Conservation (phyloP, 2,113 vertebrate genomes). For the Colinus virginianus region DNA sequence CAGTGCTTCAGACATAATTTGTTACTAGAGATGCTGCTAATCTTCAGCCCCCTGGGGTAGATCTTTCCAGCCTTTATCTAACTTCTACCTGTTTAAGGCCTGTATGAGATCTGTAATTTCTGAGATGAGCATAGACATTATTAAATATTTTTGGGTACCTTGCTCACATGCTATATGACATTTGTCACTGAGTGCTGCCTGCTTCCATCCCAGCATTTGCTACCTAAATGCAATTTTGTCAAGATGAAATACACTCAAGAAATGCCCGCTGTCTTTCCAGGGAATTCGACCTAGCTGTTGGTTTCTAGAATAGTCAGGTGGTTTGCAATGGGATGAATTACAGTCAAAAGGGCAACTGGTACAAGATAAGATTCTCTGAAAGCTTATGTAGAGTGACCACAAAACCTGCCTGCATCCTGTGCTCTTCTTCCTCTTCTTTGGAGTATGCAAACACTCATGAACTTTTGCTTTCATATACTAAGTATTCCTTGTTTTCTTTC, state of each 20-base stretch:
- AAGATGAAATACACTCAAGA: not conserved
- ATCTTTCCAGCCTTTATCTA: not conserved
- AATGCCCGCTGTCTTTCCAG: not conserved
- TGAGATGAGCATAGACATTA: not conserved
- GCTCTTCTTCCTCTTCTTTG: not conserved
- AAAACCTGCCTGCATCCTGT: not conserved
- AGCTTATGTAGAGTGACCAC: not conserved
- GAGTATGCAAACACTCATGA: not conserved
- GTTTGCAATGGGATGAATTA: not conserved
- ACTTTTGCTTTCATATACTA: not conserved
- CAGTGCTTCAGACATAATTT: not conserved
- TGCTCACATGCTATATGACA: not conserved
- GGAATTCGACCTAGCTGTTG: not conserved
- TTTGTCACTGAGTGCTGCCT: not conserved
- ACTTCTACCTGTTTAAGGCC: not conserved
- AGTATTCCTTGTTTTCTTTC: not conserved
- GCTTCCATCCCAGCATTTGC: not conserved
- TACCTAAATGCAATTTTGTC: not conserved
- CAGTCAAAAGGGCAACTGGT: fast-evolving
- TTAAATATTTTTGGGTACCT: not conserved
- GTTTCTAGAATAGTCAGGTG: not conserved
- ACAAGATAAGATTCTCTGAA: not conserved
- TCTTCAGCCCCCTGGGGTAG: not conserved
- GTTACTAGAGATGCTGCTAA: not conserved
- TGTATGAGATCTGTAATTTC: not conserved